Base-by-base conservation (phyloP, 2,797 vertebrate genomes). In the Pelodytes ibericus region DNA sequence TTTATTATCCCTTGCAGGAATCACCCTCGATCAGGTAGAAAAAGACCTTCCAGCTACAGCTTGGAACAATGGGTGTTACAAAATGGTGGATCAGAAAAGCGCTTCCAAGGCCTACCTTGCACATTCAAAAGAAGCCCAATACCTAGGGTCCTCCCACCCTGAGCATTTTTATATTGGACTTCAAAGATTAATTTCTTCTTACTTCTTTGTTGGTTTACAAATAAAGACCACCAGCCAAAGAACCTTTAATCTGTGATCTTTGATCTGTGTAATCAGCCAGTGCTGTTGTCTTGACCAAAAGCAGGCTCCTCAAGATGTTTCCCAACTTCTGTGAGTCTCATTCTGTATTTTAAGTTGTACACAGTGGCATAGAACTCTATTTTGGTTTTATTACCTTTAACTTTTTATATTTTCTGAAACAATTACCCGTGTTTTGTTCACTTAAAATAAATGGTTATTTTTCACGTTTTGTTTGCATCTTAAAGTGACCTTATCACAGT, bases 61-160 rank as follows among this genome's bases (percentile, higher is more conserved):
- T 87, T 92, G 4, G 3, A 27, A 0, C 84, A 90, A 22, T 93
- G 94, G 92, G 81, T 89, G 15, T 71, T 16, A 8, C 71, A 64
- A 59, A 90, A 82, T 25, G 1, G 0, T 15, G 13, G 53, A 41
- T 18, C 62, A 68, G 60, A 60, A 3, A 82, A 79, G 24, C 81
- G 91, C 15, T 96, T 95, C 80, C 82, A 81, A 27, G 74, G 65
- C 0, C 63, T 93, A n/a, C 90, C 89, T 0, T 78, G 83, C 9
- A 3, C n/a, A 0, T 94, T 92, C 41, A 15, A 82, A 0, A 81
- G 80, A n/a, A 86, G 83, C 30, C 15, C 68, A 0, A 1, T 85
- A 63, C 80, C 79, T 15, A 81, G 60, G 11, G 29, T 30, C 80
- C 64, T 72, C 63, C 66, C 64, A 47, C 16, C 56, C 18, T 29